Evolutionary conservation across 1,140 invertebrate genomes (phyloP).

Genomic region (Arion vulgaris): DNA sequence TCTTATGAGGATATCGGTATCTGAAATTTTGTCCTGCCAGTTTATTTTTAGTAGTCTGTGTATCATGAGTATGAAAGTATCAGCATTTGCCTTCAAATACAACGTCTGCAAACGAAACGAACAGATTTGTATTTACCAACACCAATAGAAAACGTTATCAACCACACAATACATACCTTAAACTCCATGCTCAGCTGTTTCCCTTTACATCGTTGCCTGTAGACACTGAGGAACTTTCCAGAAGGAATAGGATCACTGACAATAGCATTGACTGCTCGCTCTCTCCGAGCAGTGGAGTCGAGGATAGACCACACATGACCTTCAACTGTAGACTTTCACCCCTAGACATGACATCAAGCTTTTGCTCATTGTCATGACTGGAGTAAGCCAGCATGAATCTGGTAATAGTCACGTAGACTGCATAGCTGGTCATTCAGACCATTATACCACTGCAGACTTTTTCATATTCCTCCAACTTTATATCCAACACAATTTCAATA

Average conservation of each 20-base stretch:
- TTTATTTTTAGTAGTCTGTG: too few species aligned
- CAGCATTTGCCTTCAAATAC: too few species aligned
- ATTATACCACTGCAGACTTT: background rate
- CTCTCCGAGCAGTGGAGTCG: conserved; percentile 53
- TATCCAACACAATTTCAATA: too few species aligned
- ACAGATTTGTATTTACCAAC: too few species aligned
- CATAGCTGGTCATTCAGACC: background rate
- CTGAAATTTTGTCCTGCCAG: too few species aligned
- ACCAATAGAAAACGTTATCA: too few species aligned
- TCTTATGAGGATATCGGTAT: too few species aligned
- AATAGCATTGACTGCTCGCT: conserved; percentile 52
- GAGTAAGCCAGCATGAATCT: background rate
- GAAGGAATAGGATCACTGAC: conserved; percentile 49
- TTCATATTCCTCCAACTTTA: too few species aligned
- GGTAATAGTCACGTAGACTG: background rate
- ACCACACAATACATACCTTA: conserved; percentile 51
- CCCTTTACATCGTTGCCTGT: conserved; percentile 48
- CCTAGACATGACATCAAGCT: conserved; percentile 43
- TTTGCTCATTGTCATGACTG: conserved; percentile 46
- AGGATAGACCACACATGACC: conserved; percentile 52
- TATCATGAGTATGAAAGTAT: too few species aligned
- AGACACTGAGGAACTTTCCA: conserved; percentile 48
- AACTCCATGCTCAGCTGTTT: conserved; percentile 57
- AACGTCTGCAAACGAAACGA: too few species aligned
- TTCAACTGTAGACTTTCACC: conserved; percentile 45